Conservation (phyloP, 1,140 invertebrate species). For the Dolichoris vasculosae region DNA sequence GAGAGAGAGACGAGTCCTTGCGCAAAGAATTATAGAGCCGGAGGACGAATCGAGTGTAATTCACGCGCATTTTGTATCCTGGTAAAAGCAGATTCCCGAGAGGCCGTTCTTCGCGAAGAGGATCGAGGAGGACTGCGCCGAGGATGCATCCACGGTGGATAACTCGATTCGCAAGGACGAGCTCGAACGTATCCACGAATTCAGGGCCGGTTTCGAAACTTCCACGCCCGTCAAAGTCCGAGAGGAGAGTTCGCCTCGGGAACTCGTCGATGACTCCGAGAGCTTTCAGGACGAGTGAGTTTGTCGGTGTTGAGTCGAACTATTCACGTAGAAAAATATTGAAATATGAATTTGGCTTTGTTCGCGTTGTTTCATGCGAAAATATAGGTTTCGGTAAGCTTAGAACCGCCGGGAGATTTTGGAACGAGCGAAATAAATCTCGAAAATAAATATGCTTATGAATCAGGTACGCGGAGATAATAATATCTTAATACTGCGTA, state of each 20-base stretch:
- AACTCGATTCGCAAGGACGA: constrained; percentile 55
- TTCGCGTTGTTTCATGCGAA: too few species aligned
- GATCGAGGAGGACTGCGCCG: constrained; percentile 16
- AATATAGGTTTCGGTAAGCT: too few species aligned
- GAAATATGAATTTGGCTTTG: too few species aligned
- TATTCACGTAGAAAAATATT: too few species aligned
- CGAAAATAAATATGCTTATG: too few species aligned
- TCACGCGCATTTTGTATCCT: neutral
- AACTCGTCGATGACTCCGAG: neutral
- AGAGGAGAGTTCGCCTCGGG: neutral
- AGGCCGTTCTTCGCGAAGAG: constrained; percentile 12
- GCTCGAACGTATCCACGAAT: constrained; percentile 53
- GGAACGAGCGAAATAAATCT: too few species aligned
- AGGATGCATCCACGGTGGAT: constrained; percentile 46
- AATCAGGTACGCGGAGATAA: too few species aligned
- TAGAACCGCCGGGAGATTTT: too few species aligned
- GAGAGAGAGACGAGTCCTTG: neutral
- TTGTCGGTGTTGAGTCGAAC: neutral
- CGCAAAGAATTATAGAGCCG: neutral
- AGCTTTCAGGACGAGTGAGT: constrained; percentile 33
- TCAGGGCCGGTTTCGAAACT: constrained; percentile 57
- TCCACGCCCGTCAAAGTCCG: constrained; percentile 59
- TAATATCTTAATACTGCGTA: neutral
- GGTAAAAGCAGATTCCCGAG: constrained; percentile 39
- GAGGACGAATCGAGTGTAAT: neutral